A percentile compares a stretch with the other conserved stretches of the same genome.
These are phyloP conservation scores for Lepetodrilus schrolli DNA, from an alignment of 2,888 invertebrate species.

Conservation along the genomic window DNA sequence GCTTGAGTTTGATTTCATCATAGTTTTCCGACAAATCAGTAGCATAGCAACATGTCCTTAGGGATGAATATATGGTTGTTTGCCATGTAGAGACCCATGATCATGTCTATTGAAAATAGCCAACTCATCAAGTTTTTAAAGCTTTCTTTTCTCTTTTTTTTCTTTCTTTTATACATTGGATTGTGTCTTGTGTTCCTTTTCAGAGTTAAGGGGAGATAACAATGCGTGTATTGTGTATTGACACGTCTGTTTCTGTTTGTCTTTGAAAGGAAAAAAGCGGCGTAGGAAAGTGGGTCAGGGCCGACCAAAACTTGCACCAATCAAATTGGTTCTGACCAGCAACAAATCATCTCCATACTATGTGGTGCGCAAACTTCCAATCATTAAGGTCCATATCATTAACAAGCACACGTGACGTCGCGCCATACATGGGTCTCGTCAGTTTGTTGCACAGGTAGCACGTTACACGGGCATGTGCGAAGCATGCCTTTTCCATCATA, in stretches of 20 bases:
- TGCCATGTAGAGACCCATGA: no score
- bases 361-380: conserved; percentile 61
- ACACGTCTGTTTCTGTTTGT: conserved; percentile 14
- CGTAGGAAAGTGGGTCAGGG: conserved; percentile 24
- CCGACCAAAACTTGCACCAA: conserved; percentile 39
- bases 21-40: no score
- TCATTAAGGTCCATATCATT: conserved; percentile 63
- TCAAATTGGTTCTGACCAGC: conserved; percentile 59
- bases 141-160: neutral
- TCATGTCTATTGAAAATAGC: no score
- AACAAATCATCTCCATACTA: conserved; percentile 49
- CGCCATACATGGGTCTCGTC: neutral
- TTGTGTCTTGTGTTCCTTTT: neutral
- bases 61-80: no score
- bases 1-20: no score
- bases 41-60: no score
- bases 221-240: neutral
- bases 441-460: conserved; percentile 26
- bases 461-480: neutral
- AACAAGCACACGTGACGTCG: conserved; percentile 43
- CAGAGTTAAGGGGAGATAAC: neutral
- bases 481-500: neutral
- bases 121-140: no score
- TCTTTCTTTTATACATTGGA: neutral
- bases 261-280: conserved; percentile 31